Evolutionary conservation across 2,113 vertebrate species (phyloP), one percentile per base, ranked within the genome.

Genomic region (Lophius piscatorius): DNA sequence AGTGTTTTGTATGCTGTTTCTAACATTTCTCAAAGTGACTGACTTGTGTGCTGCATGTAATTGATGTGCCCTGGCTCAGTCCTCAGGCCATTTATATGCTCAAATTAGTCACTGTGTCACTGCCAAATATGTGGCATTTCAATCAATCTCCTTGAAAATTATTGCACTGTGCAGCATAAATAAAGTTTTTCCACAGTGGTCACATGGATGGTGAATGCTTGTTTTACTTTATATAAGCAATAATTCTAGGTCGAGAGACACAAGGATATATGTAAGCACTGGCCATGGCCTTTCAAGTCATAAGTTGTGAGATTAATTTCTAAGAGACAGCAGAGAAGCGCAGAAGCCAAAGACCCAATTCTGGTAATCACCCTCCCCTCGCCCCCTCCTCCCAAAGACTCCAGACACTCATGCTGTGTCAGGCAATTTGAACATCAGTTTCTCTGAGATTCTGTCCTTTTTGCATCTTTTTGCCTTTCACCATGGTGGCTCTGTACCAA

Each of bases 271-370:
- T 91, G 90, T 81, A 88, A 86, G 87, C 81, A 87, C 85, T 82
- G 86, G 80, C 82, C 61, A 36, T 71, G 60, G 82, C 83, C 87
- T 91, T 90, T 88, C 91, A 90, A 91, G 90, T 91, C 89, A 90
- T 90, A 88, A 82, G 90, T 89, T 90, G 87, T 69, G 64, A 88
- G 89, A 91, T 92, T 90, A 80, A 88, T 90, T 91, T 91, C 88
- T 90, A 91, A 91, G 88, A 85, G 77, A 84, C 47, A 54, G 82
- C 81, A 86, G 70, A 70, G 82, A 81, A 80, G 82, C 57, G 70
- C 86, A 88, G 82, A 90, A 91, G 86, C 88, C 87, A 89, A 87
- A 84, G 87, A 88, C 84, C 80, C 88, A 79, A 86, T 90, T 90
- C 88, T 88, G 86, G 86, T 90, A 87, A 89, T 89, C 88, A 81